Percentiles rank a stretch among this genome's conserved stretches.
phyloP scores from a whole-genome alignment of 1,140 invertebrate species.

The Drosophila nebulosa region DNA sequence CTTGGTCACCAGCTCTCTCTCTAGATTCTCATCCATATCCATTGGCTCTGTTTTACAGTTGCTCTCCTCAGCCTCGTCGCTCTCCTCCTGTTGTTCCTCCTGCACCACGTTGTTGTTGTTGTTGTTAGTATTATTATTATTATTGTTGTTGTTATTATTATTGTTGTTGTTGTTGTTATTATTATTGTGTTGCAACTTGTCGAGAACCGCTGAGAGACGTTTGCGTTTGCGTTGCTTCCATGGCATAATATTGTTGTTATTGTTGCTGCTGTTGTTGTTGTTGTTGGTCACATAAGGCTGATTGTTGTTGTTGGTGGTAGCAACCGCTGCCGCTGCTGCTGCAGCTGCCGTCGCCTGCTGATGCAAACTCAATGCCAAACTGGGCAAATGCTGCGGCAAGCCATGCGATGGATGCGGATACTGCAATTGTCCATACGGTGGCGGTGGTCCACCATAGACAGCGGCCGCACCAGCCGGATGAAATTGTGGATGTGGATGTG shows the following conservation, averaged over 20 bases:
- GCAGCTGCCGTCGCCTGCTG: conserved; percentile 69
- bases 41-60: conserved; percentile 73
- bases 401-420: conserved; percentile 58
- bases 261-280: conserved; percentile 75
- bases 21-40: conserved; percentile 71
- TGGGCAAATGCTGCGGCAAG: conserved; percentile 45
- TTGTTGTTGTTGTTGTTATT: conserved; percentile 57
- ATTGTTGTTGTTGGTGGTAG: conserved; percentile 81
- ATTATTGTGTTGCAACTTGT: conserved; percentile 84
- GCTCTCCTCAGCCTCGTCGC: not conserved
- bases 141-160: conserved; percentile 50
- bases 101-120: not conserved
- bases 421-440: conserved; percentile 60
- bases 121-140: not conserved
- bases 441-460: conserved; percentile 23
- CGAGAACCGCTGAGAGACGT: conserved; percentile 88
- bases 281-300: conserved; percentile 84
- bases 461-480: conserved; percentile 51
- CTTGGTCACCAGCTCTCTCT: conserved; percentile 19
- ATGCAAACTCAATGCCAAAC: conserved; percentile 49
- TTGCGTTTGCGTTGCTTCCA: conserved; percentile 86
- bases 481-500: conserved; percentile 43
- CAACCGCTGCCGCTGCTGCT: conserved; percentile 58
- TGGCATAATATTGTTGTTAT: conserved; percentile 60
- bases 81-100: no score